These are phyloP conservation scores for Oscheius myriophilus DNA, from an alignment of 2,888 invertebrate genomes.

Conservation along the genomic window DNA sequence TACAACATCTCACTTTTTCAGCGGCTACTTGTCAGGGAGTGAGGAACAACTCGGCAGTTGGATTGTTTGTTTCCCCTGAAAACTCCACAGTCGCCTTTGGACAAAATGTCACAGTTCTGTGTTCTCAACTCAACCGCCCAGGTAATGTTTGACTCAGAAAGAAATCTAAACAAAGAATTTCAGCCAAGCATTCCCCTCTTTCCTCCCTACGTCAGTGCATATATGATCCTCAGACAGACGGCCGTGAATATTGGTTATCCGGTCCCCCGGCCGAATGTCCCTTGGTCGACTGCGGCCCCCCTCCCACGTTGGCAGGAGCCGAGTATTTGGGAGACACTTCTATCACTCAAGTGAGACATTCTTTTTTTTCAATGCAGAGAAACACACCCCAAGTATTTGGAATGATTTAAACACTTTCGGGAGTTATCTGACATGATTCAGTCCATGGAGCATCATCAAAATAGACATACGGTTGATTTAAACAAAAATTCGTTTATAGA, in stretches of 20 bases:
- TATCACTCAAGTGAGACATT: constrained; percentile 9
- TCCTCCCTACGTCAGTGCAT: constrained; percentile 91
- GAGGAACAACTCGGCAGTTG: constrained; percentile 63
- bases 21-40: constrained; percentile 70
- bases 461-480: too few species aligned
- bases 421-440: too few species aligned
- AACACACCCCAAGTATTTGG: too few species aligned
- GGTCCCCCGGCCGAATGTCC: constrained; percentile 65
- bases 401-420: too few species aligned
- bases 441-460: too few species aligned
- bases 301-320: constrained; percentile 89
- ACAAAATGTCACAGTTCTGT: constrained; percentile 65
- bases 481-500: too few species aligned
- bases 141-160: constrained; percentile 7
- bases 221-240: constrained; percentile 85
- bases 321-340: constrained; percentile 81
- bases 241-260: constrained; percentile 71
- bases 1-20: constrained; percentile 37
- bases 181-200: constrained; percentile 74
- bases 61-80: constrained; percentile 65
- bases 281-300: constrained; percentile 84
- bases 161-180: background rate
- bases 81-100: constrained; percentile 65
- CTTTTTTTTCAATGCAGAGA: too few species aligned
- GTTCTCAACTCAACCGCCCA: constrained; percentile 67